Conservation (phyloP, 2,797 vertebrate genomes). For the Chelon labrosus region DNA sequence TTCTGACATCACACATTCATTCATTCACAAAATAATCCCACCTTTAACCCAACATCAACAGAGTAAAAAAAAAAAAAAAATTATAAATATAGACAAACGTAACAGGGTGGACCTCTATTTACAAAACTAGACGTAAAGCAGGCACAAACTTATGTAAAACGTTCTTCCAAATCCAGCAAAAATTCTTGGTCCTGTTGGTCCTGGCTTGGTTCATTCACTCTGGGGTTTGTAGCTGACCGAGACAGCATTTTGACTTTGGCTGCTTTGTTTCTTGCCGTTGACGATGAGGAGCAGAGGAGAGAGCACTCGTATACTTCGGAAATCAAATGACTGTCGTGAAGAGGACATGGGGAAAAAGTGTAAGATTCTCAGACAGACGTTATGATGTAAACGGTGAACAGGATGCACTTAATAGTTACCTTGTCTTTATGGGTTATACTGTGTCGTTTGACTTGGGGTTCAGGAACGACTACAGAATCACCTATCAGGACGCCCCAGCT, state of each 20-base stretch:
- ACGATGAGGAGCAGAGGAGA: slow-evolving; percentile 91
- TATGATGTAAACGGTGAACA: neutral
- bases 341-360: neutral
- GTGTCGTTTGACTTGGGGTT: slow-evolving; percentile 89
- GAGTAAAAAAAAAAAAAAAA: slow-evolving; percentile 49
- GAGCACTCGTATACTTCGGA: slow-evolving; percentile 92
- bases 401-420: slow-evolving; percentile 74
- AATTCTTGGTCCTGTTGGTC: slow-evolving; percentile 13
- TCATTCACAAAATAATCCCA: slow-evolving; percentile 37
- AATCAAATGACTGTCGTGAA: slow-evolving; percentile 85
- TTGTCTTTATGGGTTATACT: slow-evolving; percentile 89
- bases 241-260: slow-evolving; percentile 88
- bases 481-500: slow-evolving; percentile 95
- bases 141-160: slow-evolving; percentile 34
- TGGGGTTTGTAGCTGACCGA: slow-evolving; percentile 89
- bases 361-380: neutral
- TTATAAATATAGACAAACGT: slow-evolving; percentile 76
- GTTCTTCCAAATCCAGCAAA: slow-evolving; percentile 19
- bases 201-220: slow-evolving; percentile 82
- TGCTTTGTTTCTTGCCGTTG: slow-evolving; percentile 90
- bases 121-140: slow-evolving; percentile 65
- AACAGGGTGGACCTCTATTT: slow-evolving; percentile 55
- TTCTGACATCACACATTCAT: slow-evolving; percentile 33
- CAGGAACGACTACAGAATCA: slow-evolving; percentile 92
- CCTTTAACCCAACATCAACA: slow-evolving; percentile 11